These are phyloP conservation scores for Zoroaster sp. DNA, from an alignment of 53 echinoderm and acorn worm genomes.

Conservation along the genomic window DNA sequence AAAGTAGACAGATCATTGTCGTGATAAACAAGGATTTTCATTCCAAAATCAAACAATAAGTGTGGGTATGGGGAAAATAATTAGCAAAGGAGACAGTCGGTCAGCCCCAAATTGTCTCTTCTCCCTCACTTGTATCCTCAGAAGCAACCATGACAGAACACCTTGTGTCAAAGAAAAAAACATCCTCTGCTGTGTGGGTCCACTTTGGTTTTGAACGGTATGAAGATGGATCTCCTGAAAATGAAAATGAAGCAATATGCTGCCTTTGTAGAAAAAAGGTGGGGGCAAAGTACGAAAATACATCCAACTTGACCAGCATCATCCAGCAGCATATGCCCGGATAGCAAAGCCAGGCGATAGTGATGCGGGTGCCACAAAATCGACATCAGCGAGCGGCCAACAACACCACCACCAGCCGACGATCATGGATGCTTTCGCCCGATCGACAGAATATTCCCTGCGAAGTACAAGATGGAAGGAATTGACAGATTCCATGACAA, in stretches of 20 bases:
- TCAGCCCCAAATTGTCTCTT: background rate
- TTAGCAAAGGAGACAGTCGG: too few relatives aligned
- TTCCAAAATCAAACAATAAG: too few relatives aligned
- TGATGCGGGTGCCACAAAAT: background rate
- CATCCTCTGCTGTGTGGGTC: too few relatives aligned
- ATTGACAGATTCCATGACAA: constrained; percentile 30
- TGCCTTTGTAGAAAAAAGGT: constrained; percentile 29
- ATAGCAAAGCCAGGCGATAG: too few relatives aligned
- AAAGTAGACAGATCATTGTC: too few relatives aligned
- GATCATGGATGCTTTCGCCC: background rate
- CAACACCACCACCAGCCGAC: background rate
- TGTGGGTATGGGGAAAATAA: too few relatives aligned
- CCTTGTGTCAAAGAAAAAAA: too few relatives aligned
- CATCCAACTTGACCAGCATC: constrained; percentile 40
- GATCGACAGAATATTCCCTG: background rate
- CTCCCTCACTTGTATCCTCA: too few relatives aligned
- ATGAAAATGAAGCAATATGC: constrained; percentile 23
- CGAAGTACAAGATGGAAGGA: background rate
- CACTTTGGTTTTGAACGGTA: constrained; percentile 46
- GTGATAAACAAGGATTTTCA: too few relatives aligned
- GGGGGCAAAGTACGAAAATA: constrained; percentile 48
- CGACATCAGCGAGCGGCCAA: background rate
- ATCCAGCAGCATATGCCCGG: background rate
- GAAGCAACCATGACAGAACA: too few relatives aligned
- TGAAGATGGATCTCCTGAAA: constrained; percentile 10